Evolutionary conservation across 2,888 invertebrate species (phyloP), one percentile per base, ranked within the genome.

Genomic region (Rhorus exstirpatorius): DNA sequence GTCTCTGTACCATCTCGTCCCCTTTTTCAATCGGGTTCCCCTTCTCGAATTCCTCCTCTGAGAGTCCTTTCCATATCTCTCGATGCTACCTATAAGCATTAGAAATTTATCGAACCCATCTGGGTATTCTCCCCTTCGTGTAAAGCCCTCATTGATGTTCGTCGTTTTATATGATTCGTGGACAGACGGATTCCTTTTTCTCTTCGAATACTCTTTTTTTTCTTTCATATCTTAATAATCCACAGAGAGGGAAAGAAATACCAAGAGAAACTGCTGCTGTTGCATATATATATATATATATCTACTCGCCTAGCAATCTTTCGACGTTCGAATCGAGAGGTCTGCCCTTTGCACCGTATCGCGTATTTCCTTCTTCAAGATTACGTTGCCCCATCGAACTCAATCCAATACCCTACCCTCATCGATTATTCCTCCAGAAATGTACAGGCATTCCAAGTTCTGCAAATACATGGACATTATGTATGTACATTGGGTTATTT

Each of bases 41-140:
- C 46, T 46, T 1, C 35, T 17, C n/a, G 44, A 55, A 63, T 67
- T 60, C 60, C 46, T 61, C 21, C 35, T 49, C 63, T 21, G 12
- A 14, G 17, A 35, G n/a, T 63, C 26, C 17, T 35, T 17, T 21
- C 17, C 21, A n/a, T 4, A 24, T 67, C 44, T 3, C 12, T n/a
- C 12, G 19, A 8, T 31, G 21, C 19, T 19, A 65, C 61, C 78
- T 46, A 58, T 46, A 84, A 81, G 83, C 86, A 88, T 89, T 89
- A 88, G 86, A 88, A 90, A 90, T 90, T 90, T 90, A 90, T 90
- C 87, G 85, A 84, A 86, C 65, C 68, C 79, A 81, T 75, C 65
- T 51, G 72, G 19, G 31, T 53, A 67, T 46, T 41, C 8, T 49
- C 31, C 21, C 24, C 14, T 38, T 44, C 70, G 53, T 41, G 61